Evolutionary conservation across 2,888 invertebrate species (phyloP).

Genomic region (Ichneumoninae sp.): DNA sequence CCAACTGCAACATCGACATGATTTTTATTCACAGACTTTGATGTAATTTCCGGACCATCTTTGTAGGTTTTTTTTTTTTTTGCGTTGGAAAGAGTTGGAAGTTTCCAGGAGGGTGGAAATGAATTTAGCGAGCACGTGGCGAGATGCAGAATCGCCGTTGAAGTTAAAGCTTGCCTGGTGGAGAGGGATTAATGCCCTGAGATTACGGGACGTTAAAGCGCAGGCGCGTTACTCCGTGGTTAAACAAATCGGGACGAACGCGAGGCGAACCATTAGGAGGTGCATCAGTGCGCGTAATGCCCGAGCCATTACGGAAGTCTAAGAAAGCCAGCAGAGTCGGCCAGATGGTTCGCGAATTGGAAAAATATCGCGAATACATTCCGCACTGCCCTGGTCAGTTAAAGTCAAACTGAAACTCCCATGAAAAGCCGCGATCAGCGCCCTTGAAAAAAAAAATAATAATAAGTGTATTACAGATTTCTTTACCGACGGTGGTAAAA

Average conservation of each 20-base stretch:
- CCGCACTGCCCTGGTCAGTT: neutral
- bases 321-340: neutral
- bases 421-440: no score
- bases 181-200: conserved; percentile 1
- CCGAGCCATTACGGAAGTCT: neutral
- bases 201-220: conserved; percentile 20
- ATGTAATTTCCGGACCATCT: no score
- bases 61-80: no score
- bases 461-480: neutral
- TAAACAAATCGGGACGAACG: conserved; percentile 19
- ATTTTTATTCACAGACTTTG: no score
- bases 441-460: no score
- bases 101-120: neutral
- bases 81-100: neutral
- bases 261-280: conserved; percentile 4
- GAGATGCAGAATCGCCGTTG: neutral
- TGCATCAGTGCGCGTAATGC: neutral
- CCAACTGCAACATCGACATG: no score
- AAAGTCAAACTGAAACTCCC: no score
- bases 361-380: neutral
- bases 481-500: neutral
- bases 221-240: neutral
- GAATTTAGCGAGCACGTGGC: neutral
- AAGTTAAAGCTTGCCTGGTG: neutral
- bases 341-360: neutral